Conservation (phyloP, 2,888 invertebrate species). For the Antheraea assamensis region DNA sequence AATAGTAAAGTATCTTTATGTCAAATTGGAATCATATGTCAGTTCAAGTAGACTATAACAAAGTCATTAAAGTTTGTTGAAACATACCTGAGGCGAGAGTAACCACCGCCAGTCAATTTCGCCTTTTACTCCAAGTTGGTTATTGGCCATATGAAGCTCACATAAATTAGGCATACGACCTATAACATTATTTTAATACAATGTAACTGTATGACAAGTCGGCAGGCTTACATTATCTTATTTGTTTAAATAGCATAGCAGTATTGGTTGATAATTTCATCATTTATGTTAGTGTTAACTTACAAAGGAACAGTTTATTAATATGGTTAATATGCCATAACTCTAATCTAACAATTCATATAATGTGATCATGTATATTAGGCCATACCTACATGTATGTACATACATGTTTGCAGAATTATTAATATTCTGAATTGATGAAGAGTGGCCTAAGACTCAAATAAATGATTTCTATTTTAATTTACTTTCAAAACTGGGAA, state of each 20-base stretch:
- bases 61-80: not conserved
- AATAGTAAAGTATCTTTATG: not conserved
- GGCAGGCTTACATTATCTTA: not conserved
- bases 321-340: not conserved
- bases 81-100: slow-evolving; percentile 66
- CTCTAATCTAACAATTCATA: not conserved
- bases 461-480: no score
- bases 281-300: not conserved
- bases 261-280: no score
- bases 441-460: not conserved
- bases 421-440: not conserved
- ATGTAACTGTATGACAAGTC: not conserved
- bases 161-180: slow-evolving; percentile 81
- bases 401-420: not conserved
- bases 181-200: slow-evolving; percentile 36
- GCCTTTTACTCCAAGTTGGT: slow-evolving; percentile 81
- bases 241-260: not conserved
- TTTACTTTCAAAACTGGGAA: no score
- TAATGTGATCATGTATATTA: not conserved
- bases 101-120: slow-evolving; percentile 86
- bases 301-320: not conserved
- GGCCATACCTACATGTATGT: no score
- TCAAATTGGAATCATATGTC: not conserved
- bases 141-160: slow-evolving; percentile 85
- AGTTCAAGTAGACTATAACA: not conserved